Conservation (phyloP, 2,113 vertebrate species). For the Serinus canaria region DNA sequence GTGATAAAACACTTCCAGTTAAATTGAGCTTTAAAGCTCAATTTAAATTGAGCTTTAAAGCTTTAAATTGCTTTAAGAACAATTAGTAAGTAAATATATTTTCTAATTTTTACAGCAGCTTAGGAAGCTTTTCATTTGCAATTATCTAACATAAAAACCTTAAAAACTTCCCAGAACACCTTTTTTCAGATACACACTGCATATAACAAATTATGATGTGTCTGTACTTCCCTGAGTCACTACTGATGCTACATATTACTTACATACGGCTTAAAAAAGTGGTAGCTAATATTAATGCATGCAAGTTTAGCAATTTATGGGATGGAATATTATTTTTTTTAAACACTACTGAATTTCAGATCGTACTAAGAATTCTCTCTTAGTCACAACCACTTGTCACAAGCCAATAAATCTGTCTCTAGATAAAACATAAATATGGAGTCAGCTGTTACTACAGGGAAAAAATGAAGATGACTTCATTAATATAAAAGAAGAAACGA, state of each 20-base stretch:
- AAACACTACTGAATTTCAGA: background rate
- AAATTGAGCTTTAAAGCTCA: background rate
- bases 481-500: constrained; percentile 32
- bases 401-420: background rate
- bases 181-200: background rate
- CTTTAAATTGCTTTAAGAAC: background rate
- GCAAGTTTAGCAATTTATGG: background rate
- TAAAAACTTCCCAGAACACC: background rate
- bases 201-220: background rate
- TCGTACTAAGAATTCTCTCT: background rate
- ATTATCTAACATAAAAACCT: background rate
- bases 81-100: background rate
- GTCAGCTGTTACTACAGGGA: constrained; percentile 35
- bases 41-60: background rate
- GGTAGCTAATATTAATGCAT: background rate
- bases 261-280: background rate
- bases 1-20: background rate
- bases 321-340: background rate
- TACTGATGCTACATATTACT: background rate
- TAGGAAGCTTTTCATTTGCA: background rate
- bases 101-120: background rate
- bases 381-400: background rate
- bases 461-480: background rate
- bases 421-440: constrained; percentile 43
- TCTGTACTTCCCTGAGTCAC: background rate